Percentiles rank a stretch among this genome's conserved stretches.
Evolutionary conservation across 2,888 invertebrate genomes (phyloP).

Genomic region (Orthosia cruda): DNA sequence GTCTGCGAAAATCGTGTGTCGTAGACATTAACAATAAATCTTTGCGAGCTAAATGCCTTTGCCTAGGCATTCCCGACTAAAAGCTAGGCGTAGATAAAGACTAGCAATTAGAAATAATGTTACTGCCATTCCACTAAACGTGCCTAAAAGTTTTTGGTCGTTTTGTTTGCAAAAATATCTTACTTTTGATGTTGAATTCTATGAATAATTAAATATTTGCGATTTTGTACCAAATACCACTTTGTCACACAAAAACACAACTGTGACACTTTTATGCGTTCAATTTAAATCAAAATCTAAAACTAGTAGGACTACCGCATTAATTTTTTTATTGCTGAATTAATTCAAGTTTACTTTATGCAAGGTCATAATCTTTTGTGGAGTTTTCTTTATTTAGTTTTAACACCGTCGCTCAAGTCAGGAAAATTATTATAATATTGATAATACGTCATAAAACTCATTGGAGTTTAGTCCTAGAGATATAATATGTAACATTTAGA

Average conservation of each 20-base stretch:
- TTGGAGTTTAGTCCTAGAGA: too few species aligned
- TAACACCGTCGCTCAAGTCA: too few species aligned
- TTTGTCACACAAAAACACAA: too few species aligned
- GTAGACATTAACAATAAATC: conserved; percentile 53
- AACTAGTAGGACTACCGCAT: too few species aligned
- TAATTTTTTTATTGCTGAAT: too few species aligned
- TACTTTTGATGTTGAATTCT: conserved; percentile 18
- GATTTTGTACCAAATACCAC: neutral
- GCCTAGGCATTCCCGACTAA: conserved; percentile 30
- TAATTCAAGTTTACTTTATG: too few species aligned
- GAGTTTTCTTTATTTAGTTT: too few species aligned
- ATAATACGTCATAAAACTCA: too few species aligned
- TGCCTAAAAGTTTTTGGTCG: conserved; percentile 28
- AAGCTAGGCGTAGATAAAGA: conserved; percentile 46
- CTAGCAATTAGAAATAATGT: conserved; percentile 54
- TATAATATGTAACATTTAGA: too few species aligned
- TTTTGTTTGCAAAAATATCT: conserved; percentile 14
- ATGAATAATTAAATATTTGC: conserved; percentile 14
- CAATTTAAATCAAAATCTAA: too few species aligned
- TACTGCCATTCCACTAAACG: conserved; percentile 31
- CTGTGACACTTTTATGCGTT: neutral
- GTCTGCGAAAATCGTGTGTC: conserved; percentile 31
- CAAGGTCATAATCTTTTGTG: too few species aligned
- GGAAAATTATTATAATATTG: too few species aligned
- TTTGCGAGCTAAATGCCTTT: conserved; percentile 30